Conservation (phyloP, 2,888 invertebrate genomes). For the Neocrepidodera transversa region DNA sequence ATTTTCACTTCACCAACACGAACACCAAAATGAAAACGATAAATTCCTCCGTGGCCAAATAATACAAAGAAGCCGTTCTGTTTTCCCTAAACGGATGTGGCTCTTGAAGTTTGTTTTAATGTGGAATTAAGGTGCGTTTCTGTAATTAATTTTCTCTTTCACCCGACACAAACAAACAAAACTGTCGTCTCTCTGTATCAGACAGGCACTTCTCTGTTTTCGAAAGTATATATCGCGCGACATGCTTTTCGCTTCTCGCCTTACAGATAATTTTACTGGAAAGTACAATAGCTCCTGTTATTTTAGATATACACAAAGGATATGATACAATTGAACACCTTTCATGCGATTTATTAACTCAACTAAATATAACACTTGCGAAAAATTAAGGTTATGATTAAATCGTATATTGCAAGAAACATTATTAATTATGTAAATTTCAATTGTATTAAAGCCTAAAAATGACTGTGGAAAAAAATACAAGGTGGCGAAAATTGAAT, state of each 20-base stretch:
- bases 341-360: slow-evolving; percentile 3
- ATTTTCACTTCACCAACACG: slow-evolving; percentile 17
- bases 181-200: slow-evolving; percentile 42
- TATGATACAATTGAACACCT: slow-evolving; percentile 25
- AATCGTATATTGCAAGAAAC: too few relatives aligned
- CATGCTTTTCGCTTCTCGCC: slow-evolving; percentile 2
- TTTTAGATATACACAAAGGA: slow-evolving; percentile 17
- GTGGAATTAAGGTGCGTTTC: slow-evolving; percentile 41
- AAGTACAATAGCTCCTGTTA: slow-evolving; percentile 16
- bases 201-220: slow-evolving; percentile 39
- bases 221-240: slow-evolving; percentile 29
- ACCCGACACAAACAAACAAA: slow-evolving; percentile 42
- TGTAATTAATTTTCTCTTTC: slow-evolving; percentile 44
- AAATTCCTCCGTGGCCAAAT: slow-evolving; percentile 22
- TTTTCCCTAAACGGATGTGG: slow-evolving; percentile 38
- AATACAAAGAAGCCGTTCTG: slow-evolving; percentile 37
- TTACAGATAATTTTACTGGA: slow-evolving; percentile 19
- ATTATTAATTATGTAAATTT: too few relatives aligned
- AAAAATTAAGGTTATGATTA: too few relatives aligned
- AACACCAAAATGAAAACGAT: too few relatives aligned
- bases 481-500: too few relatives aligned
- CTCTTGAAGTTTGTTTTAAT: slow-evolving; percentile 40
- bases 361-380: too few relatives aligned
- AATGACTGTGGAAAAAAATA: too few relatives aligned
- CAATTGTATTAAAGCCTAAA: too few relatives aligned